Evolutionary conservation across 2,888 invertebrate genomes (phyloP).

Genomic region (Luperina nickerlii): DNA sequence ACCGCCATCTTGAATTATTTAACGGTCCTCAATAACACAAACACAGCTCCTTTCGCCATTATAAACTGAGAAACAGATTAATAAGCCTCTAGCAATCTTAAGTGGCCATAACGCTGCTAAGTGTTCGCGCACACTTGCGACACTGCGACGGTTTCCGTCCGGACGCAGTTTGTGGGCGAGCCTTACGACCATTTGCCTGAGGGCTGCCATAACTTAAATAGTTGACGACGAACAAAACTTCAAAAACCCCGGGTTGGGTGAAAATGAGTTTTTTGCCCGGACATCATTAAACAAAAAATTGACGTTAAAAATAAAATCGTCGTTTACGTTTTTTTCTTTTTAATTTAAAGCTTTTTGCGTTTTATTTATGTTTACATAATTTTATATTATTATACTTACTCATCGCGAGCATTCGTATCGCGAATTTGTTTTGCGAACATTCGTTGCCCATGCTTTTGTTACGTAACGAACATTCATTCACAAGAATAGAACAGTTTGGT

Average conservation of each 20-base stretch:
- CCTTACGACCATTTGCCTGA: conserved; percentile 8
- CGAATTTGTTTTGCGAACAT: background rate
- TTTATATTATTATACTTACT: background rate
- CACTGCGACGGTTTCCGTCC: conserved; percentile 41
- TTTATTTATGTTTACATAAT: background rate
- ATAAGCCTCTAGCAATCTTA: conserved; percentile 58
- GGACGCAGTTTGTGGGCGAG: conserved; percentile 53
- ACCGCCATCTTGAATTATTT: conserved; percentile 38
- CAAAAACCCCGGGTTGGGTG: background rate
- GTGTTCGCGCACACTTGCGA: conserved; percentile 42
- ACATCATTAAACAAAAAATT: background rate
- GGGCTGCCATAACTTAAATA: background rate
- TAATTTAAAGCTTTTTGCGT: background rate
- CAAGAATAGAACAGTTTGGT: background rate
- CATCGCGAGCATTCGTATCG: background rate
- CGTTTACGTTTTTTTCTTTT: background rate
- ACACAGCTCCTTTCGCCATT: conserved; percentile 24
- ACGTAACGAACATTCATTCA: background rate
- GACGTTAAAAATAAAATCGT: too few relatives aligned
- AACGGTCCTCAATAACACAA: conserved; percentile 20
- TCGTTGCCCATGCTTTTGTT: background rate
- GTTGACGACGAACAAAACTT: background rate
- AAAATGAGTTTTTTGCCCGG: background rate
- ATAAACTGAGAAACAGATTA: conserved; percentile 57
- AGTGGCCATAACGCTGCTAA: conserved; percentile 63